Evolutionary conservation across 2,113 vertebrate genomes (phyloP).

Genomic region (Axis porcinus): DNA sequence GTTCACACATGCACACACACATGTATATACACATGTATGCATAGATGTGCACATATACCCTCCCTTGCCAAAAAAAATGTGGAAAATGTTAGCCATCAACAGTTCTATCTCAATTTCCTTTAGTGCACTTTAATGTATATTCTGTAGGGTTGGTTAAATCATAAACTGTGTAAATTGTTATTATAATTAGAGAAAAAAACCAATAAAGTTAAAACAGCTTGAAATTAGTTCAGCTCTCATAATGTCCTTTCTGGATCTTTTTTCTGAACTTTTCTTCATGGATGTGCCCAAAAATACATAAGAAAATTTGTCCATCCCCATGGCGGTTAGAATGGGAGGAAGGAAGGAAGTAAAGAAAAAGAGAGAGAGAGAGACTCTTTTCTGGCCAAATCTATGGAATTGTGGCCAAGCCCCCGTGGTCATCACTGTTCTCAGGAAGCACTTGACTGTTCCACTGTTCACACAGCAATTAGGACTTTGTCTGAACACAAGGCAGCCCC

Average conservation of each 20-base stretch:
- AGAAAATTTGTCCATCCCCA: not conserved
- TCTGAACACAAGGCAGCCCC: not conserved
- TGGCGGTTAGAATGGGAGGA: not conserved
- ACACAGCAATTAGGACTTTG: not conserved
- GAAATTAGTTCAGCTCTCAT: not conserved
- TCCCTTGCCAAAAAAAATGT: not conserved
- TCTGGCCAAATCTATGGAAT: not conserved
- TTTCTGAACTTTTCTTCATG: not conserved
- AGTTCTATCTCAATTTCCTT: not conserved
- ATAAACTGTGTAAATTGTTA: not conserved
- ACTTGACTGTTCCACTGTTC: not conserved
- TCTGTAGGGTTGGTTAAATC: not conserved
- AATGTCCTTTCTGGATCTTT: not conserved
- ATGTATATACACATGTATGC: too few relatives aligned
- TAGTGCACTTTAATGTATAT: not conserved
- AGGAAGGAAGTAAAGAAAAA: too few relatives aligned
- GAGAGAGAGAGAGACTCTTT: too few relatives aligned
- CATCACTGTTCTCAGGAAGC: not conserved
- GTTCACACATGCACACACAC: not conserved
- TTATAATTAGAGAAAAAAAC: not conserved
- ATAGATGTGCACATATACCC: too few relatives aligned
- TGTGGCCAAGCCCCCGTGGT: not conserved
- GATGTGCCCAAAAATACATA: not conserved
- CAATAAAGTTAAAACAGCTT: not conserved
- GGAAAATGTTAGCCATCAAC: not conserved